Base-by-base conservation (phyloP, 2,888 invertebrate species). In the Deilephila porcellus region DNA sequence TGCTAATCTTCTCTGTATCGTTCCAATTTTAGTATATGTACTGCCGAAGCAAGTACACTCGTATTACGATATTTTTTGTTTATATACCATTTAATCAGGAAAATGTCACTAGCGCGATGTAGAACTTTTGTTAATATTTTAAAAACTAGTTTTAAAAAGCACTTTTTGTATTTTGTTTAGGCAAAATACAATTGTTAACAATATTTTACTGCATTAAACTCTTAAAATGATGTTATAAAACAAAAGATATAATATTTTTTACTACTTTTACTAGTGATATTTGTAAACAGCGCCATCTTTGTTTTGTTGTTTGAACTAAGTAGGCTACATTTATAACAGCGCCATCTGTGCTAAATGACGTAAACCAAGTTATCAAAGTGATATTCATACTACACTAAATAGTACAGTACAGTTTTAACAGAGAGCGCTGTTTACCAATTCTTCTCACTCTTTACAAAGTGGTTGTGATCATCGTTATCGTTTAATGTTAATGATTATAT, bases 11-110 rank as follows among this genome's bases (percentile, higher is more conserved):
- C 86, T 86, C 86, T 86, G 86, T 86, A 88, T 88, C 88, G 88
- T 88, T 88, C 87, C 88, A 88, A 88, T 88, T 88, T 88, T 88
- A 88, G 87, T 88, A 87, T 88, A 87, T 87, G 88, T 88, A 88
- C 87, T 88, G 87, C 88, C 86, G 87, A 88, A 87, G 88, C 88
- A 87, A 87, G 87, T 87, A 87, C 87, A 79, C 0, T 20, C 6
- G 11, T 0, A 0, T 0, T 0, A 0, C 0, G 0, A 11, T 29
- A 4, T 4, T 1, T 4, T 29, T 71, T 20, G 7, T 74, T 79
- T 74, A 76, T 73, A 79, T 78, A 74, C 74, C 37, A 0, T 71
- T 3, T 0, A 0, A 56, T 0, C 0, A 0, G 7, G 52, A 77
- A 80, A 80, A 80, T 70, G 60, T 73, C 63, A 20, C 62, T 76